Evolutionary conservation across 2,797 vertebrate genomes (phyloP).

Genomic region (Cyprinodon diabolis): DNA sequence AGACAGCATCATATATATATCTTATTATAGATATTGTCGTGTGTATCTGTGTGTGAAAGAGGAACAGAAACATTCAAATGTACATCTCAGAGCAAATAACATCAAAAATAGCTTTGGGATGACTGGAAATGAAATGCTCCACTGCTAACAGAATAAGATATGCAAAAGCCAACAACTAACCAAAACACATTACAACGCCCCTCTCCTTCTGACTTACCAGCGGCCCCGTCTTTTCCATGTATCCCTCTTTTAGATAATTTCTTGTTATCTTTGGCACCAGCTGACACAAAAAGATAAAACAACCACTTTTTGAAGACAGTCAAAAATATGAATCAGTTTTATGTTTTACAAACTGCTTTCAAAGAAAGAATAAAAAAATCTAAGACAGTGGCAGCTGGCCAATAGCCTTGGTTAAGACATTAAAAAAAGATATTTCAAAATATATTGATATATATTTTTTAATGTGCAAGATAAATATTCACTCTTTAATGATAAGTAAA

Average conservation of each 20-base stretch:
- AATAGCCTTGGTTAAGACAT: no score
- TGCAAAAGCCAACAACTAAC: background rate
- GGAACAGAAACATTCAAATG: slow-evolving; percentile 45
- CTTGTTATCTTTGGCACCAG: slow-evolving; percentile 88
- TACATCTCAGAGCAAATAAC: background rate
- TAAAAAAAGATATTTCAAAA: no score
- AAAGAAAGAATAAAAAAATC: background rate
- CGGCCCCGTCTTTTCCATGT: slow-evolving; percentile 97
- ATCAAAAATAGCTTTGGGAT: background rate
- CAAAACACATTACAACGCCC: background rate
- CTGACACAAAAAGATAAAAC: slow-evolving; percentile 69
- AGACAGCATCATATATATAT: background rate
- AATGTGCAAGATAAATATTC: no score
- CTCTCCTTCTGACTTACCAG: slow-evolving; percentile 76
- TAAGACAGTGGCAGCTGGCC: no score
- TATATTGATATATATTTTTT: no score
- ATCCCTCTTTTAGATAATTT: slow-evolving; percentile 92
- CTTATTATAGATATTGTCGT: background rate
- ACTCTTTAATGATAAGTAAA: no score
- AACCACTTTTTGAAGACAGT: background rate
- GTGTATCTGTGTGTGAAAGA: slow-evolving; percentile 10
- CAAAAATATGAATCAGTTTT: background rate
- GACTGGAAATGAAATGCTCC: background rate
- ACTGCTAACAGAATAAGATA: background rate
- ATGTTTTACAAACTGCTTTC: background rate